Conservation (phyloP, 1,140 invertebrate species). For the Drosophila kurseongensis region DNA sequence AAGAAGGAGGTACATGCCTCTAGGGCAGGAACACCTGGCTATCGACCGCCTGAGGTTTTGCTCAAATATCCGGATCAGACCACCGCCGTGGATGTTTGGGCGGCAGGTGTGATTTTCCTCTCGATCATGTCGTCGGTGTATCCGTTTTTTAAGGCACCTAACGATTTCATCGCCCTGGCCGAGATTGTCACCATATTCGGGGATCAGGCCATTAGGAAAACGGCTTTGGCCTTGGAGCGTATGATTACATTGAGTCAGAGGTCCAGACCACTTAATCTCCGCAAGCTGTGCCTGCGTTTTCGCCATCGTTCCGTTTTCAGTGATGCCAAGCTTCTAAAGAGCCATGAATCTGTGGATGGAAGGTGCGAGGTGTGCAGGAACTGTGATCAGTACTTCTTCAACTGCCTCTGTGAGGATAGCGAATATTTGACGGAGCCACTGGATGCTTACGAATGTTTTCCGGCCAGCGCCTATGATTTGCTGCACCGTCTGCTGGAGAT, state of each 20-base stretch:
- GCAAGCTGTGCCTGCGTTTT: slow-evolving; percentile 85
- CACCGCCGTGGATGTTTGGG: slow-evolving; percentile 95
- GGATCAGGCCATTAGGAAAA: slow-evolving; percentile 88
- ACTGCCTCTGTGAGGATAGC: slow-evolving; percentile 76
- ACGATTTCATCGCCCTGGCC: slow-evolving; percentile 92
- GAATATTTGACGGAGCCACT: slow-evolving; percentile 64
- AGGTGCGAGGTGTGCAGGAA: slow-evolving; percentile 75
- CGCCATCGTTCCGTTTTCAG: slow-evolving; percentile 76
- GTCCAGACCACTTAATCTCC: slow-evolving; percentile 85
- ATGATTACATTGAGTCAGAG: slow-evolving; percentile 86
- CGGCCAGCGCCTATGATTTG: slow-evolving; percentile 94
- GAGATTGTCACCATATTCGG: slow-evolving; percentile 94
- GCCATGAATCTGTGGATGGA: slow-evolving; percentile 62
- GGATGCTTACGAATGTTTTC: slow-evolving; percentile 77
- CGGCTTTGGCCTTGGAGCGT: slow-evolving; percentile 88
- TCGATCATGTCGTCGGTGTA: slow-evolving; percentile 92
- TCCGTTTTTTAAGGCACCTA: slow-evolving; percentile 93
- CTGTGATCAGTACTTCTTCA: slow-evolving; percentile 81
- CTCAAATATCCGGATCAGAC: slow-evolving; percentile 91
- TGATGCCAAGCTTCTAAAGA: slow-evolving; percentile 56
- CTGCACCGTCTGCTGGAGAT: slow-evolving; percentile 99
- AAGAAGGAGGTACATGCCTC: slow-evolving; percentile 88
- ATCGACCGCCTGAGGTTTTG: slow-evolving; percentile 94
- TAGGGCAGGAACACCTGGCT: slow-evolving; percentile 94
- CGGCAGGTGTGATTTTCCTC: slow-evolving; percentile 93